Evolutionary conservation across 2,797 vertebrate genomes (phyloP).

Genomic region (Enteromius paludinosus): DNA sequence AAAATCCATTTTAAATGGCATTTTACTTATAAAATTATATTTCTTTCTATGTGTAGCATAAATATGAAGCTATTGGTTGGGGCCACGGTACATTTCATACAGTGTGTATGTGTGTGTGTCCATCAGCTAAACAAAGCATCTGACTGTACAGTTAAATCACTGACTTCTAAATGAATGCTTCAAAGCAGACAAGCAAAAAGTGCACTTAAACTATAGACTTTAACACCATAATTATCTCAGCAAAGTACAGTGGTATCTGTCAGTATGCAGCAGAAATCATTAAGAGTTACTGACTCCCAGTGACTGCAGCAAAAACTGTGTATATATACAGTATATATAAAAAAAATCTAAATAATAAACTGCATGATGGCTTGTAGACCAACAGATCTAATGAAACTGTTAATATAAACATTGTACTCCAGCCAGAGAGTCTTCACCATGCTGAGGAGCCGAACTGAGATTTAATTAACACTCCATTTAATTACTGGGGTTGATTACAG

Average conservation of each 20-base stretch:
- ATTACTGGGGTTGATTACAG: constrained; percentile 42
- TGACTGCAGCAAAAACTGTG: neutral
- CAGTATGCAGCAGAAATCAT: constrained; percentile 5
- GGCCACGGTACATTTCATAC: neutral
- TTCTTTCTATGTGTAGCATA: neutral
- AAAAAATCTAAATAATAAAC: neutral
- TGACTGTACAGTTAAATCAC: neutral
- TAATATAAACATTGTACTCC: constrained; percentile 37
- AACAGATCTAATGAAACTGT: constrained; percentile 31
- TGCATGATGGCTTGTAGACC: neutral
- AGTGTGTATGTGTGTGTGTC: neutral
- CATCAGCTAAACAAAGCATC: neutral
- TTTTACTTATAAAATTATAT: neutral
- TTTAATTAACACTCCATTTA: constrained; percentile 51
- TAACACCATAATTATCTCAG: constrained; percentile 35
- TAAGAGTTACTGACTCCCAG: constrained; percentile 23
- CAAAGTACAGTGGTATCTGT: constrained; percentile 21
- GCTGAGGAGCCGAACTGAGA: constrained; percentile 27
- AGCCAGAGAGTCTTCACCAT: constrained; percentile 33
- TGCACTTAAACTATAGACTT: constrained; percentile 21
- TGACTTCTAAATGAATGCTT: neutral
- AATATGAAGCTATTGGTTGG: neutral
- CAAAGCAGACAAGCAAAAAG: neutral
- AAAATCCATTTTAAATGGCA: neutral
- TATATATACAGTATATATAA: too few relatives aligned